Conservation (phyloP, 1,140 invertebrate genomes). For the Conus betulinus region DNA sequence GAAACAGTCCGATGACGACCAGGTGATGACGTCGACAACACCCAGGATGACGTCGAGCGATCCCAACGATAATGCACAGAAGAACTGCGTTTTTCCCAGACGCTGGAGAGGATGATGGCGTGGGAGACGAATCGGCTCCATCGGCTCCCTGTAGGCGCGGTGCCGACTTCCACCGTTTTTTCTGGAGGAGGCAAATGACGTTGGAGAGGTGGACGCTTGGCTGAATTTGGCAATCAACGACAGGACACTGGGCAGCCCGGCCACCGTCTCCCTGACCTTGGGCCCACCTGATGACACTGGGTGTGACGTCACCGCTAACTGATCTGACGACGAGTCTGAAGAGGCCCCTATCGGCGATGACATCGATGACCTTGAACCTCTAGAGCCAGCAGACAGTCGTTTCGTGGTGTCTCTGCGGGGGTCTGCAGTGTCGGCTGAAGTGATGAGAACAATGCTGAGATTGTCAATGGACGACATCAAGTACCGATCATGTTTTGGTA, state of each 20-base stretch:
- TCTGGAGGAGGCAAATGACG: not conserved
- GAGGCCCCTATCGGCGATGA: not conserved
- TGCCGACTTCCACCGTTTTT: not conserved
- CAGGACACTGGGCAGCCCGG: slow-evolving; percentile 27
- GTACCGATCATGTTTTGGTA: not conserved
- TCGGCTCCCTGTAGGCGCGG: not conserved
- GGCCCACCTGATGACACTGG: too few species aligned
- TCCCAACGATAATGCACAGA: not conserved
- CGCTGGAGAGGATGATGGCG: not conserved
- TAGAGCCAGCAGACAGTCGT: too few species aligned
- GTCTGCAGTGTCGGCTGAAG: not conserved
- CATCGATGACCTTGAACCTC: not conserved
- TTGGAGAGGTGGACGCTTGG: not conserved
- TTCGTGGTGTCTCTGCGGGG: not conserved
- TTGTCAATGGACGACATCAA: not conserved
- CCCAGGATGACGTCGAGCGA: not conserved
- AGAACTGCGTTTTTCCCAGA: not conserved
- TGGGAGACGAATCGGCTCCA: not conserved
- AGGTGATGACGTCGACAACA: slow-evolving; percentile 11
- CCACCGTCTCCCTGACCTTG: not conserved
- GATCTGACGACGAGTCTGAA: not conserved
- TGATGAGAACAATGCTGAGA: not conserved
- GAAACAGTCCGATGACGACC: not conserved
- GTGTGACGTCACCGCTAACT: not conserved
- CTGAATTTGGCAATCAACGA: slow-evolving; percentile 25